Base-by-base conservation (phyloP, 1,140 invertebrate species). In the Drosophila takahashii region DNA sequence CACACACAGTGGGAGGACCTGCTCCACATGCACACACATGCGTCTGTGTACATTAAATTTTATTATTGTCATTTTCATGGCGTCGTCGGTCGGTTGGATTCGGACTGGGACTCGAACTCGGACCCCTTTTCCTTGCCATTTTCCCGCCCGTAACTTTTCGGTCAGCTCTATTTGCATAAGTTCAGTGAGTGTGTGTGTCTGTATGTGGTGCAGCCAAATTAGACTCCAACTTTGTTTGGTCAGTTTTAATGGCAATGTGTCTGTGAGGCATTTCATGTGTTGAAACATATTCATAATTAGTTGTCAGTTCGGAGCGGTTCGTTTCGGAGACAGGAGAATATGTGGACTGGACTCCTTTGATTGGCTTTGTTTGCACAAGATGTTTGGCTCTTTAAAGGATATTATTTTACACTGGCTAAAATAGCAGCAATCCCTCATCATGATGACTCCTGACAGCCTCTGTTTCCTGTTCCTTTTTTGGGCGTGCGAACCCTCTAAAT, bases 61-160 rank as follows among this genome's bases (percentile, higher is more conserved):
- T 89, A 90, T 89, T 89, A 89, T 89, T 90, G 85, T 90, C 85
- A 90, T 89, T 89, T 89, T 89, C 85, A 80, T 84, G 66, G 79
- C 65, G 62, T 34, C 53, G 81, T 70, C 77, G 47, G 47, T 22
- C 22, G 22, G 22, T 22, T 22, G 22, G 41, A 44, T 44, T 16
- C 41, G 41, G 41, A 44, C 39, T 6, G 22, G 22, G 29, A 32
- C 16, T 15, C 8, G 15, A 8, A 15, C n/a, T 11, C 37, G 7
- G 0, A 9, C n/a, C 39, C n/a, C n/a, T 8, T n/a, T 39, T 7
- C 37, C n/a, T 11, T 13, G 6, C 36, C 37, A n/a, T 8, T 15
- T 41, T 41, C 37, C 44, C 11, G 4, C 36, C 34, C 80, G 62
- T 69, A 89, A 83, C 71, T 77, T 87, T 66, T 58, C 75, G 81